Evolutionary conservation across 2,113 vertebrate species (phyloP), one percentile per base, ranked within the genome.

Genomic region (Indri indri): DNA sequence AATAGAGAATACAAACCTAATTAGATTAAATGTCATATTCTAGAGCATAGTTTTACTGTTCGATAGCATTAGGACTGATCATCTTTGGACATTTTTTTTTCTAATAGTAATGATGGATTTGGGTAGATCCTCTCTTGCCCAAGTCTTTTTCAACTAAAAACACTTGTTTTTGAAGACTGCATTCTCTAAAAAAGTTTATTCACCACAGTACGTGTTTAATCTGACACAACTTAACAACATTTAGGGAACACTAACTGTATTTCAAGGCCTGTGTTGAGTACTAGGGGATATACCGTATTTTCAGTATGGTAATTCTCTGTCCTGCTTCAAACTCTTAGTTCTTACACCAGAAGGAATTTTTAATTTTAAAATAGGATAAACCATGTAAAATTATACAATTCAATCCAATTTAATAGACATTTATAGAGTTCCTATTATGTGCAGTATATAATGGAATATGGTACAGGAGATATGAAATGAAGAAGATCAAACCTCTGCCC

Each of bases 321-420:
- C 96, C 16, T 85, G 27, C 22, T 82, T 85, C 47, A 93, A 61
- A 77, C 25, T 88, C 23, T 30, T 82, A 83, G 93, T 76, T 95
- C 65, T 85, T 87, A 96, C 30, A 73, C 52, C 30, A 71, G 91
- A 88, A 81, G 10, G 8, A 61, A 47, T 12, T 54, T 90, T 92
- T 70, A 12, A 47, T 83, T 63, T 86, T 57, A 86, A 92, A 87
- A 88, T 25, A 91, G 13, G 18, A n/a, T 79, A 81, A 73, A 91
- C 77, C 66, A 88, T 18, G 25, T 77, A 57, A 50, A 45, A 68
- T 40, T 84, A 73, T 89, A 47, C 10, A 37, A 20, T 40, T 59
- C n/a, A 96, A 52, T n/a, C 27, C 17, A 61, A 80, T 20, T 86
- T 91, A 70, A 27, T 86, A 79, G 47, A 63, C 25, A 70, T 47